Conservation (phyloP, 2,113 vertebrate genomes). For the Trogon surrucura region DNA sequence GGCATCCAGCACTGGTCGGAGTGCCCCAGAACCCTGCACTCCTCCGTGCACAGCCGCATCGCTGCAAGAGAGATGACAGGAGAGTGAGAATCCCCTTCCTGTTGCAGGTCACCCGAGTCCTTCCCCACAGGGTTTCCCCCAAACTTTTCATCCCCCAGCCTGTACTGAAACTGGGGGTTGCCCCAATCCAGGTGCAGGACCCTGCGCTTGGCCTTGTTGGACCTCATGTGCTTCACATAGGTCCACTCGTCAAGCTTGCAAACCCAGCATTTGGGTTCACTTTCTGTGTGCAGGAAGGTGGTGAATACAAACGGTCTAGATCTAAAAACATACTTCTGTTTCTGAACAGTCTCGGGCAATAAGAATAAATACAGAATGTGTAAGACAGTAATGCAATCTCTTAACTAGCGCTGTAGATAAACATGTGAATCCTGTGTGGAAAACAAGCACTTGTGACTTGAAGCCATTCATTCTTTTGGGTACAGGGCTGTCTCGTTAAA, state of each 20-base stretch:
- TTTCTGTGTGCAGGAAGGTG: neutral
- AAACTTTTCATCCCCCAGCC: no score
- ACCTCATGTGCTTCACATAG: no score
- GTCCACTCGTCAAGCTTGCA: no score
- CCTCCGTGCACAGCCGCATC: slow-evolving; percentile 94
- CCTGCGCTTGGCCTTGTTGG: no score
- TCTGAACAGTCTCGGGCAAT: neutral
- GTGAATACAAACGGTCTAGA: neutral
- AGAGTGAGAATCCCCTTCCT: neutral
- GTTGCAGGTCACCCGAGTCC: neutral
- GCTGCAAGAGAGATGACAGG: slow-evolving; percentile 70
- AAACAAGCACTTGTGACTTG: neutral
- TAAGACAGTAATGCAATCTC: neutral
- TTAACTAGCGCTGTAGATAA: neutral
- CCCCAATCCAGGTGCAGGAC: no score
- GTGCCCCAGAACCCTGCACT: slow-evolving; percentile 94
- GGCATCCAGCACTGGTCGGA: slow-evolving; percentile 99
- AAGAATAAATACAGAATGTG: neutral
- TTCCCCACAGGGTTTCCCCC: no score
- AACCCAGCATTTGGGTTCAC: neutral
- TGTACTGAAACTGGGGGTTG: no score
- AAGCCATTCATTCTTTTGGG: neutral
- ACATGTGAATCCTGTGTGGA: neutral
- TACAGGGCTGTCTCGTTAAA: neutral
- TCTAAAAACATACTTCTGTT: neutral